Evolutionary conservation across 37 sponge, comb jelly and placozoan genomes (phyloP).

Genomic region (Geodia barretti): DNA sequence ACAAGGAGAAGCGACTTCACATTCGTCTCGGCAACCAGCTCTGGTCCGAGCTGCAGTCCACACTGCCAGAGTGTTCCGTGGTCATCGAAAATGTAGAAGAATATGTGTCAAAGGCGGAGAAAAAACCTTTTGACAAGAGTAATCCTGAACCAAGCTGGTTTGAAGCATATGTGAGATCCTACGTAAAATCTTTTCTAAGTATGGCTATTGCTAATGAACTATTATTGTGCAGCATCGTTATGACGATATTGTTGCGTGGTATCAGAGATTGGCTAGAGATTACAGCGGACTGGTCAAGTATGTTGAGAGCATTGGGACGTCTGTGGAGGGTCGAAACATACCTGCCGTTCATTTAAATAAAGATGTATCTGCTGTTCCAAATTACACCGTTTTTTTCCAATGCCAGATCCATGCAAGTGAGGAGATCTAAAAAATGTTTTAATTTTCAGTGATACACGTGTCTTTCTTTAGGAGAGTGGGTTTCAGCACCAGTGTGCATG

Average conservation of each 20-base stretch:
- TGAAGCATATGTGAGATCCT: slow-evolving; percentile 55
- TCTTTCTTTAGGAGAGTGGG: slow-evolving; percentile 81
- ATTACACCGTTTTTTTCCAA: slow-evolving; percentile 67
- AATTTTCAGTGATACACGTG: neutral
- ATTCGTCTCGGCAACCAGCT: slow-evolving; percentile 10
- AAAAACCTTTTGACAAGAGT: slow-evolving; percentile 3
- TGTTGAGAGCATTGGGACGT: slow-evolving; percentile 58
- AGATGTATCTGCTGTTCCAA: slow-evolving; percentile 6
- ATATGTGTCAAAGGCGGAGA: slow-evolving; percentile 41
- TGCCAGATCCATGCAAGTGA: slow-evolving; percentile 89
- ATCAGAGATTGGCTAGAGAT: slow-evolving; percentile 13
- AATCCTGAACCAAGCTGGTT: slow-evolving; percentile 31
- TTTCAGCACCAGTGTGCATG: slow-evolving; percentile 82
- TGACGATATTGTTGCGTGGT: slow-evolving; percentile 46
- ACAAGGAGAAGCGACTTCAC: slow-evolving; percentile 11
- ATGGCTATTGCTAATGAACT: neutral
- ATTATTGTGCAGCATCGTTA: slow-evolving; percentile 40
- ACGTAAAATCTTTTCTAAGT: neutral
- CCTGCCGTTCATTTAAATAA: slow-evolving; percentile 74
- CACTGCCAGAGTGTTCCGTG: slow-evolving; percentile 28
- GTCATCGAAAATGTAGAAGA: slow-evolving; percentile 35
- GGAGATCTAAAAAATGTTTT: neutral
- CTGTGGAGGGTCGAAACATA: slow-evolving; percentile 45
- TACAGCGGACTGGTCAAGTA: slow-evolving; percentile 33
- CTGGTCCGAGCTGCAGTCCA: neutral